Evolutionary conservation across 2,888 invertebrate species (phyloP).

Genomic region (Leucophenga montana): DNA sequence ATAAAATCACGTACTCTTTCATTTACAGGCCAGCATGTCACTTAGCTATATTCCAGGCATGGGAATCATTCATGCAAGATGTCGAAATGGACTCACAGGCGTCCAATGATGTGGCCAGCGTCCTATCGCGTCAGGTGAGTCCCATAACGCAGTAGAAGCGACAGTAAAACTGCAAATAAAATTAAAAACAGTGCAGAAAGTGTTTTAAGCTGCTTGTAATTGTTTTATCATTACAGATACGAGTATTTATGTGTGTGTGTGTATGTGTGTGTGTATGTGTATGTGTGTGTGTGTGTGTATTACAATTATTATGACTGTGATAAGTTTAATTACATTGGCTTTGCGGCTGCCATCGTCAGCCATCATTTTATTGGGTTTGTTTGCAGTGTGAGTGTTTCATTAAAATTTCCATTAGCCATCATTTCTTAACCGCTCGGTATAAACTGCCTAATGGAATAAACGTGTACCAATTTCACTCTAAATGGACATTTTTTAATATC

Average conservation of each 20-base stretch:
- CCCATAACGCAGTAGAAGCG: neutral
- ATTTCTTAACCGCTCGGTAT: no score
- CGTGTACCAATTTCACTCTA: no score
- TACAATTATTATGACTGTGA: neutral
- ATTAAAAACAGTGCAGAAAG: neutral
- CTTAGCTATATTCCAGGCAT: slow-evolving; percentile 88
- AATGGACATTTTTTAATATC: no score
- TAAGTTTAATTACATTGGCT: neutral
- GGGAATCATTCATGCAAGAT: slow-evolving; percentile 92
- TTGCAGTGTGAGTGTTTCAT: neutral
- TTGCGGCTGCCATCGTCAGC: neutral
- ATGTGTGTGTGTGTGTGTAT: neutral
- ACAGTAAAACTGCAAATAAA: neutral
- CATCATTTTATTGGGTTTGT: neutral
- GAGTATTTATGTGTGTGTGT: no score
- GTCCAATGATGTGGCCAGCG: slow-evolving; percentile 87
- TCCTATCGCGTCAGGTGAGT: slow-evolving; percentile 80
- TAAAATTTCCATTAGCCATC: no score
- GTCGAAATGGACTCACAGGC: slow-evolving; percentile 91
- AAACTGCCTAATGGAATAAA: no score
- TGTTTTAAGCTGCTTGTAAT: neutral
- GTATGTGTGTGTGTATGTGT: no score
- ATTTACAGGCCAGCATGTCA: slow-evolving; percentile 82
- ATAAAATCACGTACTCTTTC: neutral
- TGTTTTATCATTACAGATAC: neutral